These are phyloP conservation scores for Thyatira batis DNA, from an alignment of 2,888 invertebrate species.

Conservation along the genomic window DNA sequence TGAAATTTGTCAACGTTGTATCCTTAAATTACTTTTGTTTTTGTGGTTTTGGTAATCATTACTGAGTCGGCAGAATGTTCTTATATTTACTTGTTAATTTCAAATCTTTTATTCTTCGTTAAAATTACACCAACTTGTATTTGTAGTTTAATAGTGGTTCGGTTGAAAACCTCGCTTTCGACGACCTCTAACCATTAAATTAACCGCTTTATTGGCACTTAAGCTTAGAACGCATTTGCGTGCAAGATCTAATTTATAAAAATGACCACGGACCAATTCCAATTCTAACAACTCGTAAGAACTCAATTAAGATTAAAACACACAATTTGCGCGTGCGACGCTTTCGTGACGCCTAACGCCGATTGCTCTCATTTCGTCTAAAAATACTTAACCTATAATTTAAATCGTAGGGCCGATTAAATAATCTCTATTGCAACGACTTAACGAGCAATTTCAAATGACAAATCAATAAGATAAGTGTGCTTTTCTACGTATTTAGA, in stretches of 20 bases:
- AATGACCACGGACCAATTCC: conserved; percentile 57
- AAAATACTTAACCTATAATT: conserved; percentile 5
- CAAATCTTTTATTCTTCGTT: too few species aligned
- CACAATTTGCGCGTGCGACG: conserved; percentile 57
- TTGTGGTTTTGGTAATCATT: too few species aligned
- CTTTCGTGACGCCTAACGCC: conserved; percentile 31
- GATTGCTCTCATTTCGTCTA: conserved; percentile 12
- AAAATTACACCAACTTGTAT: neutral
- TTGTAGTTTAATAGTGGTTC: neutral
- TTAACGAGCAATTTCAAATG: conserved; percentile 19
- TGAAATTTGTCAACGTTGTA: neutral
- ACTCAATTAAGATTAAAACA: conserved; percentile 76
- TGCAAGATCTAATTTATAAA: conserved; percentile 75
- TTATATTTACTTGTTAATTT: too few species aligned
- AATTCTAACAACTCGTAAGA: conserved; percentile 73
- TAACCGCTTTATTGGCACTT: conserved; percentile 34
- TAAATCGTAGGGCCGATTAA: conserved; percentile 11
- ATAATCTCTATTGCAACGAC: conserved; percentile 19
- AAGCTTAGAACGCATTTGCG: conserved; percentile 50
- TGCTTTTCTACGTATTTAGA: conserved; percentile 39
- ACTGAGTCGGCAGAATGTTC: too few species aligned
- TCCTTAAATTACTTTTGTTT: too few species aligned
- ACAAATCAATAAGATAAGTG: conserved; percentile 27
- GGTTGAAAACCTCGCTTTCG: conserved; percentile 28
- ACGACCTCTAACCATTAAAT: conserved; percentile 38